Conservation (phyloP, 2,113 vertebrate genomes). For the Callipepla squamata region DNA sequence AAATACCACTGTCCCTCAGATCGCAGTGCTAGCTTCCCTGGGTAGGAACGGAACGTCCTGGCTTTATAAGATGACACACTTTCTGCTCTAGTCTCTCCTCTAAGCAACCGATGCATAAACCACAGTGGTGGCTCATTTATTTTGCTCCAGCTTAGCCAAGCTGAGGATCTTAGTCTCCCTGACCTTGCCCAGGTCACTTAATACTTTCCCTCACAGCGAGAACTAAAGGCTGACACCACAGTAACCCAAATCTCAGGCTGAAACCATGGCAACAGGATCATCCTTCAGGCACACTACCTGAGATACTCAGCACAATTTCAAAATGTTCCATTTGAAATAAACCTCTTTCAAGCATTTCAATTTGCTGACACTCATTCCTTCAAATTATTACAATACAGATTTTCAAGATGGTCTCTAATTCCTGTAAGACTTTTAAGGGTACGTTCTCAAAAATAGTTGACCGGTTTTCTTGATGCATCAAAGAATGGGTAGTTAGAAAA, state of each 20-base stretch:
- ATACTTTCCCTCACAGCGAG: constrained; percentile 16
- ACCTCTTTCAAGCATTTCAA: constrained; percentile 31
- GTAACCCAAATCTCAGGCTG: constrained; percentile 55
- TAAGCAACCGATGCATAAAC: not conserved
- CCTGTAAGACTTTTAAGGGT: not conserved
- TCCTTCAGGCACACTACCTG: constrained; percentile 10
- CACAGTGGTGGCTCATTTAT: constrained; percentile 15
- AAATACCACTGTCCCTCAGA: not conserved
- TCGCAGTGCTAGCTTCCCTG: not conserved
- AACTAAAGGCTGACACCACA: constrained; percentile 57
- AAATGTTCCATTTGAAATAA: constrained; percentile 56
- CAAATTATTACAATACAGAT: not conserved
- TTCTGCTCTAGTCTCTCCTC: not conserved
- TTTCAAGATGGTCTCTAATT: not conserved
- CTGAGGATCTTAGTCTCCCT: constrained; percentile 39
- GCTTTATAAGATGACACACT: accelerated
- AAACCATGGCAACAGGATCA: constrained; percentile 65
- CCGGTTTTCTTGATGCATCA: not conserved
- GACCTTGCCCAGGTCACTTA: constrained; percentile 62
- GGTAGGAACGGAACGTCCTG: not conserved
- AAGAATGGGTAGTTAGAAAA: not conserved
- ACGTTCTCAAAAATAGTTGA: not conserved
- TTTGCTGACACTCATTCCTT: not conserved
- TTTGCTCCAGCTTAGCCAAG: constrained; percentile 35
- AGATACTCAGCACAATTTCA: not conserved